Base-by-base conservation (phyloP, 2,113 vertebrate genomes). In the Alethe castanea region DNA sequence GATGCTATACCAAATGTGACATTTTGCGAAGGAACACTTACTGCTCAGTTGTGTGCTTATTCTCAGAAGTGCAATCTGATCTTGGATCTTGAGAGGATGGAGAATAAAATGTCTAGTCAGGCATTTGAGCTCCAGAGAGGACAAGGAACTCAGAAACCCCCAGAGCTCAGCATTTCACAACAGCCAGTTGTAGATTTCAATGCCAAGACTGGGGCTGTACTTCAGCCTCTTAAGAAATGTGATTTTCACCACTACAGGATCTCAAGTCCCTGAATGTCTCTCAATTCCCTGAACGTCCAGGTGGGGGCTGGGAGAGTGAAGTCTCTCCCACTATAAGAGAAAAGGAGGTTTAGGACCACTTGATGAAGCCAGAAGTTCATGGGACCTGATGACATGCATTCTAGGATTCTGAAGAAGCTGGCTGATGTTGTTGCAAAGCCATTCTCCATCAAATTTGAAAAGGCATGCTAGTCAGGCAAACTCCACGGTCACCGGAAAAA, bases 161-260 rank as follows among this genome's bases (percentile, higher is more conserved):
- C 8, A 17, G 28, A 60, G 10, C 40, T 79, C 65, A 59, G 44
- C 36, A 48, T 35, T 69, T 60, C 45, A 40, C 25, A 72, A 8
- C 48, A 69, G 36, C 5, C 40, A 70, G 50, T 5, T 61, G 9
- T 5, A 67, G 73, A 66, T 40, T 74, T 40, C 48, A 31, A 3
- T 6, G 17, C n/a, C 66, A 61, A 57, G 31, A 45, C 0, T 29
- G 33, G 4, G 25, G n/a, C n/a, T 61, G 16, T 22, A 50, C 0
- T 14, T 53, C 31, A 2, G 53, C 13, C 29, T 64, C 56, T 70
- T 14, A 15, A 47, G 29, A 54, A 54, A 47, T 19, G 26, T n/a
- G 26, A 18, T 33, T 83, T 61, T 57, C 35, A 61, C 77, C 33
- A 31, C 9, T 19, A 22, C 0, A 74, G 52, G 26, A 50, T 73